A percentile compares a stretch with the other conserved stretches of the same genome.
Conservation (phyloP, 1,140 invertebrate species). For the Venturia canescens region DNA sequence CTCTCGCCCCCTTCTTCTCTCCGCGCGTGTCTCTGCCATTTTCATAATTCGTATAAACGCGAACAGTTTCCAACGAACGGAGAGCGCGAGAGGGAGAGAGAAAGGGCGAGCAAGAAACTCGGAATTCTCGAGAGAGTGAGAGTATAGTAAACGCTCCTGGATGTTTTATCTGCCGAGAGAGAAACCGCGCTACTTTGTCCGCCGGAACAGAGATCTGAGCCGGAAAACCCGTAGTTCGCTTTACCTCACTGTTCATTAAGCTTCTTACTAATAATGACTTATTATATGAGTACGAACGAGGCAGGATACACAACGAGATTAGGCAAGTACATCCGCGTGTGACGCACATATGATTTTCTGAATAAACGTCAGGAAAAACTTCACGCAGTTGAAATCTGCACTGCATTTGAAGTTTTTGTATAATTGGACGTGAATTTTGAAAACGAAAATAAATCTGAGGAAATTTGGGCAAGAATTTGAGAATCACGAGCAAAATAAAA, state of each 20-base stretch:
- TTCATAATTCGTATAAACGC: background rate
- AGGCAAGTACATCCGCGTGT: too few species aligned
- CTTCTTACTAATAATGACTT: constrained; percentile 36
- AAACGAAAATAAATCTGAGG: too few species aligned
- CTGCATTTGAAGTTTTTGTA: too few species aligned
- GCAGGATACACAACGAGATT: background rate
- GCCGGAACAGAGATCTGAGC: constrained; percentile 23
- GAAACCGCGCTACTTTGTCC: constrained; percentile 5
- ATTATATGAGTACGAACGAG: constrained; percentile 16
- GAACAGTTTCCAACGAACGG: background rate
- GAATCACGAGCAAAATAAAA: too few species aligned
- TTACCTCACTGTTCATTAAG: constrained; percentile 36
- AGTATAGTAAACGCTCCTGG: background rate
- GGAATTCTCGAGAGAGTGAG: background rate
- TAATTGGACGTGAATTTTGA: too few species aligned
- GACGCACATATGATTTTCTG: too few species aligned
- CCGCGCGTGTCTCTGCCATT: background rate
- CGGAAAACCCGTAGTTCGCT: constrained; percentile 22
- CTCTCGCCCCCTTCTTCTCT: background rate
- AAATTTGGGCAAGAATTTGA: too few species aligned
- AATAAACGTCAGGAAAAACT: too few species aligned
- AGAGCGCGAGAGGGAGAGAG: background rate
- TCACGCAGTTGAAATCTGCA: too few species aligned
- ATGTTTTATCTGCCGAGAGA: constrained; percentile 23
- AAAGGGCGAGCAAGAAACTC: background rate